These are phyloP conservation scores for Maconellicoccus hirsutus DNA, from an alignment of 1,140 invertebrate genomes.

Conservation along the genomic window DNA sequence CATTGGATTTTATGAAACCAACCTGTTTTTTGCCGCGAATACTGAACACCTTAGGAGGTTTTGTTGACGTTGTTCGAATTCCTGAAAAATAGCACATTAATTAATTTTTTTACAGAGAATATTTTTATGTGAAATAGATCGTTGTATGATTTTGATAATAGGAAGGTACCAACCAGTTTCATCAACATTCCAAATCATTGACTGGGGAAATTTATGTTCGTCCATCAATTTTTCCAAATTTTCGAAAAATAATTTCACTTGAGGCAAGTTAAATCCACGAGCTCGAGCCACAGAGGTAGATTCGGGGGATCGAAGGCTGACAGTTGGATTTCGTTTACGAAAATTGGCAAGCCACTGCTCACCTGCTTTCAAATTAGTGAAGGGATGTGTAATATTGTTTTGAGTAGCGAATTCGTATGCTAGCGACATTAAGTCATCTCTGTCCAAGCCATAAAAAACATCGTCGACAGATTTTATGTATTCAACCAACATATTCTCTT, in stretches of 20 bases:
- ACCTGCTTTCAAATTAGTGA: slow-evolving; percentile 23
- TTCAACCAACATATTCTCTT: slow-evolving; percentile 16
- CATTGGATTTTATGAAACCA: slow-evolving; percentile 30
- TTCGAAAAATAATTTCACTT: no score
- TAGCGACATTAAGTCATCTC: slow-evolving; percentile 23
- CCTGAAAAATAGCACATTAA: no score
- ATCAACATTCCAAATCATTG: slow-evolving; percentile 28
- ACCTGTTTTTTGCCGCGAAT: no score
- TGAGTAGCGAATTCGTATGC: slow-evolving; percentile 26
- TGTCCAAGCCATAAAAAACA: slow-evolving; percentile 23
- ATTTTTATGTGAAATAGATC: neutral
- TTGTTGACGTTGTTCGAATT: no score
- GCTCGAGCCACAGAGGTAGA: slow-evolving; percentile 34
- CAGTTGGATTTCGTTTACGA: slow-evolving; percentile 32
- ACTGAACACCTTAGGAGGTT: no score
- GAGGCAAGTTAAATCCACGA: slow-evolving; percentile 34
- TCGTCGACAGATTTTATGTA: slow-evolving; percentile 16
- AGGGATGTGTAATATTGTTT: slow-evolving; percentile 22
- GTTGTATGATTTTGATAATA: no score
- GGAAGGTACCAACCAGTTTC: no score
- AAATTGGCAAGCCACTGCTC: slow-evolving; percentile 26
- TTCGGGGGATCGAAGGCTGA: slow-evolving; percentile 35
- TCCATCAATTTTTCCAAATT: neutral
- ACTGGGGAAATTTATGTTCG: slow-evolving; percentile 27
- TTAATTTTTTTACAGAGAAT: neutral